Conservation (phyloP, 2,113 vertebrate species). For the Raja brachyura region DNA sequence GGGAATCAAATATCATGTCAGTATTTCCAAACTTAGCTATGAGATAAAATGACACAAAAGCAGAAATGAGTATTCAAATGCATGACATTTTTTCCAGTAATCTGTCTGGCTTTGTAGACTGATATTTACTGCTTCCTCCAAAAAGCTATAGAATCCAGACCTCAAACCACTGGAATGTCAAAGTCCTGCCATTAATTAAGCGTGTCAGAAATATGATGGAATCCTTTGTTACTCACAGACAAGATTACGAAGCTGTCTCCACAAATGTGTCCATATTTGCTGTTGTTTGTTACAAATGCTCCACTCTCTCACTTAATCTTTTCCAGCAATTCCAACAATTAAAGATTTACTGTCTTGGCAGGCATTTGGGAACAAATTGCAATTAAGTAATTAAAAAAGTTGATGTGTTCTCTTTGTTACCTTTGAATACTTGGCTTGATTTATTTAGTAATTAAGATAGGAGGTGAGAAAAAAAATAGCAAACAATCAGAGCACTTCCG, state of each 20-base stretch:
- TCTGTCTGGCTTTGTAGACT: conserved; percentile 11
- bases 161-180: conserved; percentile 24
- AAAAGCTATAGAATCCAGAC: conserved; percentile 4
- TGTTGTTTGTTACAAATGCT: not conserved
- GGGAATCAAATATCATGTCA: not conserved
- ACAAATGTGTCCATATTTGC: not conserved
- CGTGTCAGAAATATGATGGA: not conserved
- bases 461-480: not conserved
- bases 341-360: not conserved
- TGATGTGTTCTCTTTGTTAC: not conserved
- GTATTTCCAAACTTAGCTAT: not conserved
- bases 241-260: not conserved
- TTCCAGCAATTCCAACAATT: not conserved
- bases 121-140: not conserved
- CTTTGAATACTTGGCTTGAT: not conserved
- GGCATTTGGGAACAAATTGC: not conserved
- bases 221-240: not conserved
- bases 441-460: not conserved
- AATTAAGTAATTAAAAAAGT: not conserved
- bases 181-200: conserved; percentile 19
- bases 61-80: not conserved
- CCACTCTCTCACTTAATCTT: not conserved
- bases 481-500: not conserved
- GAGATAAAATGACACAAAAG: not conserved
- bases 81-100: conserved; percentile 24